Base-by-base conservation (phyloP, 2,113 vertebrate genomes). In the Nothobranchius kuhntae region DNA sequence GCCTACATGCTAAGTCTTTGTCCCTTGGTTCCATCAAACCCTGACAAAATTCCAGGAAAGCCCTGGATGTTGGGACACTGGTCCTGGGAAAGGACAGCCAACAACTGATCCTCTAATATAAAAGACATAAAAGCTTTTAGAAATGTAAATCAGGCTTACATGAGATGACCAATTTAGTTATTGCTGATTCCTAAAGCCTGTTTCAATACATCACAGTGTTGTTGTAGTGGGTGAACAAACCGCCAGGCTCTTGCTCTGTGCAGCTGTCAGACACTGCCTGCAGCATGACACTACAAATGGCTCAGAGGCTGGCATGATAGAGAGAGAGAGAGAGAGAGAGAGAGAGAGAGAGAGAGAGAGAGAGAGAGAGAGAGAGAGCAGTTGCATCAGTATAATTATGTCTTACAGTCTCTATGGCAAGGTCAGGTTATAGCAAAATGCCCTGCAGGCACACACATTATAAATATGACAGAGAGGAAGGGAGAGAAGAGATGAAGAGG, bases 221-320 rank as follows among this genome's bases (percentile, higher is more conserved):
- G 40, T 7, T 9, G 38, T 40, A 40, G 38, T 7, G 9, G 3
- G n/a, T 13, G 12, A 2, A 61, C 15, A 61, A 61, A 26, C 36
- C 26, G 47, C 24, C 48, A 53, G 51, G 64, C 66, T 45, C 64
- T 40, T 40, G 38, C 7, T 68, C 63, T 81, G 70, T 62, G 62
- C 86, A 88, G 82, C 86, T 91, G 86, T 77, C 81, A 73, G 65
- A 75, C 73, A 53, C 64, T 53, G 74, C 81, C 80, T 82, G 78
- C 80, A 81, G 83, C 80, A 66, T 7, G 14, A 68, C 61, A 53
- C 65, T 65, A 68, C 73, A 77, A 69, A 79, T 77, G 80, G 65
- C 73, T 73, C 71, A 79, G 70, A 71, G 64, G 74, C 81, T 53
- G 65, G 17, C 47, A 76, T 21, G 13, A 60, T 42, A 59, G 21